Evolutionary conservation across 2,888 invertebrate genomes (phyloP), one percentile per base, ranked within the genome.

Genomic region (Drosophila lutescens): DNA sequence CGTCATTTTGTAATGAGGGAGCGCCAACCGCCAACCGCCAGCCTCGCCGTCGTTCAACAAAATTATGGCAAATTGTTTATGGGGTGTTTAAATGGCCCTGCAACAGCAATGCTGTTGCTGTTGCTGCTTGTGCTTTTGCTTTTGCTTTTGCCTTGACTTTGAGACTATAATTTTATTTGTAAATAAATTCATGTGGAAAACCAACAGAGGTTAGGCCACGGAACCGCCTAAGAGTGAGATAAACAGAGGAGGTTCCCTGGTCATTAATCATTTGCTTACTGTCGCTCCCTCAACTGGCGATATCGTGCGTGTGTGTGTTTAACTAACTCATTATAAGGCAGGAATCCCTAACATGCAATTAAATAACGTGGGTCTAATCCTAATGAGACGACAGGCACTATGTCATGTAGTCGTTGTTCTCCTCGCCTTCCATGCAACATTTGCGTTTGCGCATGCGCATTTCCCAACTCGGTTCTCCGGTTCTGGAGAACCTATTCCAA

Each of bases 311-410:
- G 38, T 57, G 84, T 88, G 88, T 85, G 79, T 88, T 88, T 88
- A 80, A 85, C 88, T 88, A 85, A 88, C 85, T 85, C 85, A 85
- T 85, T 85, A 85, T 86, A 88, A 84, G 84, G 87, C 80, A 82
- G 85, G 88, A 88, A 85, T 85, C 88, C 84, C 85, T 86, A 88
- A 86, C 85, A 85, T 85, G 85, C 86, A 85, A 85, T 85, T 85
- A 85, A 85, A 85, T 88, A 85, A 86, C 88, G 88, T 88, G 88
- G 88, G 88, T 88, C 80, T 85, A 88, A 85, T 85, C 88, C 85
- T 85, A 88, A 85, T 85, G 85, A 85, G 85, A 84, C 86, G 88
- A 88, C 88, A 88, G 84, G 72, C 84, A 85, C 86, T 85, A 88
- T 83, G 88, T 85, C 86, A 85, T 85, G 84, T 85, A 77, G 80